Base-by-base conservation (phyloP, 1,140 invertebrate genomes). In the Cryptotermes secundus region DNA sequence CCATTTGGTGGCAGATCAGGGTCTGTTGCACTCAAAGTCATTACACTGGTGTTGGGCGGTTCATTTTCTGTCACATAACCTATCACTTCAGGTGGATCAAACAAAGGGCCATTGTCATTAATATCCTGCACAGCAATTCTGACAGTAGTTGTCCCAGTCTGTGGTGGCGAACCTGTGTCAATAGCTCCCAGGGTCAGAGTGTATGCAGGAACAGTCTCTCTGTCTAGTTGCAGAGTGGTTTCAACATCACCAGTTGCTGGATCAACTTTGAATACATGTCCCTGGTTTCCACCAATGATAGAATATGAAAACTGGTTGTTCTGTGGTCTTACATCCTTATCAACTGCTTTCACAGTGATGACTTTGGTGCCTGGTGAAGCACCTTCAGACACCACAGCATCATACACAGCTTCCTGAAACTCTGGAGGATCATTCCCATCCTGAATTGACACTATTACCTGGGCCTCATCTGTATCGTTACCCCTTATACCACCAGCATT, bases 341-440 rank as follows among this genome's bases (percentile, higher is more conserved):
- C 97, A 0, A 96, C 90, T 2, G 97, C 97, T 88, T 95, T 94
- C 0, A 99, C 97, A 34, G 93, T 93, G 7, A 95, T 90, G 0
- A 99, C 93, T 87, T 92, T 92, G 2, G 95, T 93, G 0, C 96
- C 97, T 7, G 94, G 88, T 0, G 88, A 85, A 0, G 93, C 95
- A 42, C 94, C 95, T 91, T 99, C 97, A 31, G 94, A 95, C 12
- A 98, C 92, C 45, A 90, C 92, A 0, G 94, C 93, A 85, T 95
- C 93, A 88, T 98, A 98, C 34, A 93, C 88, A 36, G 91, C 91
- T 86, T 96, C 92, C 19, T 95, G 88, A 88, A 99, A 99, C 89
- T 97, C 96, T 0, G 97, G 97, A 6, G 97, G 97, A 91, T 99
- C 97, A 88, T 99, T 99, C 9, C 97, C 97, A 89, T 99, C 97